phyloP scores from a whole-genome alignment of 2,888 invertebrate genomes.

The Chymomyza procnemis region DNA sequence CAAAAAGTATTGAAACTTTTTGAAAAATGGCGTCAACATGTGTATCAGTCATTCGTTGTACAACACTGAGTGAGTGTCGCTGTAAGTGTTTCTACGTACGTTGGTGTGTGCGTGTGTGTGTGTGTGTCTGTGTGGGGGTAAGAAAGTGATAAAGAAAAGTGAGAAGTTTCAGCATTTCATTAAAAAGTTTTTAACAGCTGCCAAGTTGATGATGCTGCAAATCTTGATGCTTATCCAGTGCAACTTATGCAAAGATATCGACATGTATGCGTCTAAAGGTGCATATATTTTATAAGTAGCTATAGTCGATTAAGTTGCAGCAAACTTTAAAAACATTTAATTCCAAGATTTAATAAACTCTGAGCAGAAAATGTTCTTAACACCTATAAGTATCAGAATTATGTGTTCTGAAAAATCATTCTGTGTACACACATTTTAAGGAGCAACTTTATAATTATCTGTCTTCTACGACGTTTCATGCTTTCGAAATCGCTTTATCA shows the following conservation, averaged over 20 bases:
- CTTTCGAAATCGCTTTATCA: too few species aligned
- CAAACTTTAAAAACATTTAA: too few species aligned
- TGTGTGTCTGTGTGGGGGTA: not conserved
- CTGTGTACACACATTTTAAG: too few species aligned
- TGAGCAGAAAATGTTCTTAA: too few species aligned
- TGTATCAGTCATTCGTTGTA: not conserved
- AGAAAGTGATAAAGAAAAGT: not conserved
- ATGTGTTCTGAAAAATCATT: too few species aligned
- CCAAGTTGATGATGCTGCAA: not conserved
- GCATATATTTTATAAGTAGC: too few species aligned
- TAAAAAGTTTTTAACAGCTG: slow-evolving; percentile 20
- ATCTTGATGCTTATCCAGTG: not conserved
- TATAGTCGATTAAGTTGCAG: too few species aligned
- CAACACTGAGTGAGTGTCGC: not conserved
- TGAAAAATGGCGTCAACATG: slow-evolving; percentile 26
- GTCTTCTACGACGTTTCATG: too few species aligned
- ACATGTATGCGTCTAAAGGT: not conserved
- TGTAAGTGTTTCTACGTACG: not conserved
- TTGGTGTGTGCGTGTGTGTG: too few species aligned
- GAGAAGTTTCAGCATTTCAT: slow-evolving; percentile 20
- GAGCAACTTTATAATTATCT: too few species aligned
- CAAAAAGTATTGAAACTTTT: slow-evolving; percentile 32
- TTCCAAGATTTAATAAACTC: too few species aligned
- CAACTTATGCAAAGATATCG: not conserved
- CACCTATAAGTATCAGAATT: too few species aligned